Percentiles rank a stretch among this genome's conserved stretches.
phyloP scores from a whole-genome alignment of 1,140 invertebrate genomes.

The Drosophila nebulosa region DNA sequence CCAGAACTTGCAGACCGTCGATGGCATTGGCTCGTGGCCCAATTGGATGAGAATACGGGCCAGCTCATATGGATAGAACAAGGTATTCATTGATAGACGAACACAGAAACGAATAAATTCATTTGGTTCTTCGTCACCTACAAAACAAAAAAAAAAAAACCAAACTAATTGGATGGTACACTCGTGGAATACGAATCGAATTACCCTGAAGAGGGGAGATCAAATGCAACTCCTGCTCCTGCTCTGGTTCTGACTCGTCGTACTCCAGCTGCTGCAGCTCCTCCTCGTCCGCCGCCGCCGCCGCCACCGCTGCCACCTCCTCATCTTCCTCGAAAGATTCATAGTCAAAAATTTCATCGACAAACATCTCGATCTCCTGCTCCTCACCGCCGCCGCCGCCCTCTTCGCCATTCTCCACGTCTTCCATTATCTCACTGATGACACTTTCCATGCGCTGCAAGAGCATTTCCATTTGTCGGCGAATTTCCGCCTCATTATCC shows the following conservation, averaged over 20 bases:
- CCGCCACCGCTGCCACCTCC: too few species aligned
- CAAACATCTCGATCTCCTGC: too few species aligned
- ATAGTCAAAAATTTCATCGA: too few species aligned
- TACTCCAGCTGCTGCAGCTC: too few species aligned
- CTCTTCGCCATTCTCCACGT: neutral
- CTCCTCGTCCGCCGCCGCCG: too few species aligned
- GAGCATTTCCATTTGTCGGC: neutral
- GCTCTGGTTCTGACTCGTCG: neutral
- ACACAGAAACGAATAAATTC: constrained; percentile 33
- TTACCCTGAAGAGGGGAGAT: too few species aligned
- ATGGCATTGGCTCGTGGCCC: constrained; percentile 44
- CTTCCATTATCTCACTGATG: neutral
- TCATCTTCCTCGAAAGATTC: too few species aligned
- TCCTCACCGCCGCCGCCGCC: too few species aligned
- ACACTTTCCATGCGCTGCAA: neutral
- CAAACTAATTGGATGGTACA: too few species aligned
- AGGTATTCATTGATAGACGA: constrained; percentile 29
- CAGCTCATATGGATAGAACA: constrained; percentile 49
- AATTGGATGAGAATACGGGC: constrained; percentile 55
- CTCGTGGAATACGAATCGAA: too few species aligned
- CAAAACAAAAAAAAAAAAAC: too few species aligned
- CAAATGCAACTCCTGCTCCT: neutral
- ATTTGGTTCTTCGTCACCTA: too few species aligned
- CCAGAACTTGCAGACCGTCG: neutral
- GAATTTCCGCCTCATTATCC: constrained; percentile 16